These are phyloP conservation scores for Cathartes aura DNA, from an alignment of 2,113 vertebrate species.

Conservation along the genomic window DNA sequence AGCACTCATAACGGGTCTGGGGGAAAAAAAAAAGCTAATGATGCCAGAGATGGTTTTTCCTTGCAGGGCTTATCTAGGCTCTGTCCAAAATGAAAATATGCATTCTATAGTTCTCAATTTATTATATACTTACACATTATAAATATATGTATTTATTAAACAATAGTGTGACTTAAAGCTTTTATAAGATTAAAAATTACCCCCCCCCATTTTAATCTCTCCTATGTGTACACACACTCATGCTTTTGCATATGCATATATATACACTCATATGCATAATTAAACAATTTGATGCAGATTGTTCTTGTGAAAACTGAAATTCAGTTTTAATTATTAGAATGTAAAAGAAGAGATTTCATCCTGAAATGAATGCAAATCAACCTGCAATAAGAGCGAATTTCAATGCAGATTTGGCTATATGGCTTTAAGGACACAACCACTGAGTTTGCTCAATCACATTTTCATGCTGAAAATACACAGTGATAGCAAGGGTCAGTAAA, in stretches of 20 bases:
- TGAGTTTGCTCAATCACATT: background rate
- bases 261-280: background rate
- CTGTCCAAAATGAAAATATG: background rate
- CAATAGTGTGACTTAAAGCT: background rate
- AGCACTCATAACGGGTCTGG: background rate
- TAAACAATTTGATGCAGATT: background rate
- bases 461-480: background rate
- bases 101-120: background rate
- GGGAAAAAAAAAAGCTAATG: background rate
- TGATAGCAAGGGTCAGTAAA: background rate
- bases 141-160: background rate
- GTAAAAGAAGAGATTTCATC: background rate
- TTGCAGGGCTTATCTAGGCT: background rate
- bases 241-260: background rate
- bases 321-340: background rate
- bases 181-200: background rate
- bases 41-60: background rate
- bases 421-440: background rate
- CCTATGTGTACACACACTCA: background rate
- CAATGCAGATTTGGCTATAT: background rate
- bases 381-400: background rate
- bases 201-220: background rate
- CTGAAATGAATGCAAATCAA: background rate
- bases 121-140: background rate
- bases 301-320: background rate